Evolutionary conservation across 2,797 vertebrate genomes (phyloP).

Genomic region (Karalla daura): DNA sequence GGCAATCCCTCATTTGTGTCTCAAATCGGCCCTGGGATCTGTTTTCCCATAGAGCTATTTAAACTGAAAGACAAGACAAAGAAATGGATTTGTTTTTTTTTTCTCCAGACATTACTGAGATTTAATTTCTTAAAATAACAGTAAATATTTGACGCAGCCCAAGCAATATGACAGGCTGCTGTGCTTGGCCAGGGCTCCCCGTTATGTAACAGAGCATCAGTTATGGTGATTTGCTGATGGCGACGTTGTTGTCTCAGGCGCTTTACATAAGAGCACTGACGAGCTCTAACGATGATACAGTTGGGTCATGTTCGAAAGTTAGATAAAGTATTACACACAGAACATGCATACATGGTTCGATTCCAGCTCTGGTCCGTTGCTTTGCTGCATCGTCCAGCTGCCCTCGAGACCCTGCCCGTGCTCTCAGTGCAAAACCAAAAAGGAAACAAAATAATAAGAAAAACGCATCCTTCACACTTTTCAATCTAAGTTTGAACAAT

Average conservation of each 20-base stretch:
- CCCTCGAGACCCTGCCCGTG: too few relatives aligned
- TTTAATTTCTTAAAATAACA: constrained; percentile 40
- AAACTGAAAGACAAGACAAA: not conserved
- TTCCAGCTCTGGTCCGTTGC: too few relatives aligned
- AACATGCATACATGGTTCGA: too few relatives aligned
- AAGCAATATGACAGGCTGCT: constrained; percentile 8
- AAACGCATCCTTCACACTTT: too few relatives aligned
- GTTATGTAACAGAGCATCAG: constrained; percentile 11
- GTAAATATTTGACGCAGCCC: constrained; percentile 20
- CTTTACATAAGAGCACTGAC: not conserved
- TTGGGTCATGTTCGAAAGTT: too few relatives aligned
- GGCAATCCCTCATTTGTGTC: too few relatives aligned
- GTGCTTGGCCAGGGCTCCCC: constrained; percentile 28
- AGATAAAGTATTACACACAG: too few relatives aligned
- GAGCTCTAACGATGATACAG: not conserved
- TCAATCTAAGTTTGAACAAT: too few relatives aligned
- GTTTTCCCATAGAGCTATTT: not conserved
- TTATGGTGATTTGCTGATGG: not conserved
- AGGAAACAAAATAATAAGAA: too few relatives aligned
- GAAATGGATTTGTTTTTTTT: not conserved
- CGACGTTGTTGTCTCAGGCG: constrained; percentile 15
- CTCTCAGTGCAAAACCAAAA: too few relatives aligned
- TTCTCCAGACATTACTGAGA: constrained; percentile 6
- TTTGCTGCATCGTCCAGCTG: too few relatives aligned
- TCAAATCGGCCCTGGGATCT: constrained; percentile 15